phyloP scores from a whole-genome alignment of 2,113 vertebrate species.

The Elephas maximus region DNA sequence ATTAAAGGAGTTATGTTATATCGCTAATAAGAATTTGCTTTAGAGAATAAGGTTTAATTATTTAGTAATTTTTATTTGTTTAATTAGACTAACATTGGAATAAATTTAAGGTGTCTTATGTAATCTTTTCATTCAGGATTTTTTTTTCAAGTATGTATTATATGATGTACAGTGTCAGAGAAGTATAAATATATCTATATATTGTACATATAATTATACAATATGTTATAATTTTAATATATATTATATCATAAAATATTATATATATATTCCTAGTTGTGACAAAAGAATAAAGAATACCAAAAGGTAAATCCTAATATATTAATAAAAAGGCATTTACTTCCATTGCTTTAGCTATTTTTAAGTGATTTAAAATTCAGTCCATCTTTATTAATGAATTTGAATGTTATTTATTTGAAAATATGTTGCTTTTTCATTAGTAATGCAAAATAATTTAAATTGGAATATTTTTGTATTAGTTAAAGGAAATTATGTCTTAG shows the following conservation, averaged over 20 bases:
- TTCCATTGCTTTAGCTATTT: not conserved
- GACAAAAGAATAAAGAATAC: not conserved
- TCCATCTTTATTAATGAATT: not conserved
- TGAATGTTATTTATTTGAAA: constrained; percentile 40
- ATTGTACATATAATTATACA: not conserved
- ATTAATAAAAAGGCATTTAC: not conserved
- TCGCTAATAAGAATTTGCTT: constrained; percentile 35
- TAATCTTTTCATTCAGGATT: constrained; percentile 29
- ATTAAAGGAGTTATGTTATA: constrained; percentile 26
- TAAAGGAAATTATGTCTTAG: constrained; percentile 13
- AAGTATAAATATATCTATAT: not conserved
- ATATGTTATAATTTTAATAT: no score
- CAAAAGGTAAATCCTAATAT: constrained; percentile 23
- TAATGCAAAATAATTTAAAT: constrained; percentile 7
- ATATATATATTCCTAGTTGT: not conserved
- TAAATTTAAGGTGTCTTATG: not conserved
- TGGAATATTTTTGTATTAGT: constrained; percentile 20
- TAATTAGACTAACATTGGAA: not conserved
- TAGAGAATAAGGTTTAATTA: constrained; percentile 59
- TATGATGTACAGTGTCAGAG: not conserved
- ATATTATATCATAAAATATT: not conserved
- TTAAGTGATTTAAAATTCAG: not conserved
- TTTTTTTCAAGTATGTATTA: not conserved
- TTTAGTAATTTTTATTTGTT: not conserved
- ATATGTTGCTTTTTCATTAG: constrained; percentile 39